Evolutionary conservation across 2,113 vertebrate species (phyloP).

Genomic region (Carassius gibelio): DNA sequence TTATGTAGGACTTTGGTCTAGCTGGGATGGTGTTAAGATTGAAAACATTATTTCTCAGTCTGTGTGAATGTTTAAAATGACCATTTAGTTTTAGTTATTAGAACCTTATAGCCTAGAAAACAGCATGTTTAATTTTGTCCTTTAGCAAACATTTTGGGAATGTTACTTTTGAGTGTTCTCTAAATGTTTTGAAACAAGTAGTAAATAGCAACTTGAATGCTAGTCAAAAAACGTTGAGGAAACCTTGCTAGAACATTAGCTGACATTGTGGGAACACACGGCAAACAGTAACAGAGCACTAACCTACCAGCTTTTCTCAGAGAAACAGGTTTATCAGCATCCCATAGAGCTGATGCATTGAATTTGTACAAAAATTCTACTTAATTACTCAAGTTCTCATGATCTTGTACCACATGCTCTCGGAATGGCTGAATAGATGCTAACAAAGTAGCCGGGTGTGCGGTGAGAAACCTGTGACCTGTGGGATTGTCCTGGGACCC

Average conservation of each 20-base stretch:
- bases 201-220: no score
- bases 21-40: neutral
- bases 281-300: neutral
- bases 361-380: constrained; percentile 11
- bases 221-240: neutral
- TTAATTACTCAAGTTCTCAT: neutral
- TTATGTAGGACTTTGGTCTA: constrained; percentile 33
- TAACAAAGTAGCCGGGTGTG: neutral
- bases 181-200: neutral
- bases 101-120: no score
- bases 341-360: neutral
- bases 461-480: constrained; percentile 15
- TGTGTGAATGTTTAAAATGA: neutral
- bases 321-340: constrained; percentile 26
- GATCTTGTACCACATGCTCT: neutral
- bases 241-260: neutral
- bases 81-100: neutral
- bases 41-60: neutral
- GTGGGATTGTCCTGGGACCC: constrained; percentile 20
- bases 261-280: neutral
- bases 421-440: neutral
- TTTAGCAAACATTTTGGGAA: neutral
- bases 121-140: neutral
- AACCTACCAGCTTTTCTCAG: constrained; percentile 22
- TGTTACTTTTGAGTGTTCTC: neutral